Evolutionary conservation across 2,797 vertebrate genomes (phyloP), one percentile per base, ranked within the genome.

Genomic region (Notolepis coatsorum): DNA sequence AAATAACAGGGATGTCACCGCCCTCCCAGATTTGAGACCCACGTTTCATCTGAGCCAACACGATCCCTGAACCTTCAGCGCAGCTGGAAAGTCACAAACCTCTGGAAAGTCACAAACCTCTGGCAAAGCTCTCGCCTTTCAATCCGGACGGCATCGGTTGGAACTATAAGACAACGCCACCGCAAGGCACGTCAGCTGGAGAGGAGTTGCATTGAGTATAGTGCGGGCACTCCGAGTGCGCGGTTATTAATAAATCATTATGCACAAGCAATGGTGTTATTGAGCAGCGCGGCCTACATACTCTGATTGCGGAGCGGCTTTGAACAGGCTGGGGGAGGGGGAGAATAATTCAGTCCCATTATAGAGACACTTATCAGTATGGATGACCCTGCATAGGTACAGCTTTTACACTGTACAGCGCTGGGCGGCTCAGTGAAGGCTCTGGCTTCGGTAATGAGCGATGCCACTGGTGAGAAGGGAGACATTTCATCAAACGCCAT

Each of bases 171-270:
- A 80, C 51, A 28, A 41, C 2, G 50, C 53, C n/a, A 58, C 43
- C 48, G 79, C 58, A 24, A n/a, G 67, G 42, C 25, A 71, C 60
- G 75, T 80, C 74, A 79, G 75, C 45, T 33, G 13, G 37, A 7
- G 30, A 61, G n/a, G 60, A 39, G 54, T 57, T 18, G 27, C 60
- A n/a, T n/a, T n/a, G 62, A 58, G 58, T 47, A 7, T 24, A 54
- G n/a, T n/a, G n/a, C n/a, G n/a, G 73, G 65, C 54, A 51, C 60
- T 51, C 43, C 51, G 56, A 69, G 56, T 57, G 33, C 25, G 0
- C 35, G 47, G 37, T 77, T 87, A 88, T 81, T 85, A 86, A 89
- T 86, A 88, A 81, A 77, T 82, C 62, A 51, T 70, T n/a, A 71
- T 68, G 67, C 73, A 71, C 64, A 41, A 42, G 73, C 28, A 37